Percentiles rank a stretch among this genome's conserved stretches.
Conservation (phyloP, 2,888 invertebrate species). For the Bombylius discolor region DNA sequence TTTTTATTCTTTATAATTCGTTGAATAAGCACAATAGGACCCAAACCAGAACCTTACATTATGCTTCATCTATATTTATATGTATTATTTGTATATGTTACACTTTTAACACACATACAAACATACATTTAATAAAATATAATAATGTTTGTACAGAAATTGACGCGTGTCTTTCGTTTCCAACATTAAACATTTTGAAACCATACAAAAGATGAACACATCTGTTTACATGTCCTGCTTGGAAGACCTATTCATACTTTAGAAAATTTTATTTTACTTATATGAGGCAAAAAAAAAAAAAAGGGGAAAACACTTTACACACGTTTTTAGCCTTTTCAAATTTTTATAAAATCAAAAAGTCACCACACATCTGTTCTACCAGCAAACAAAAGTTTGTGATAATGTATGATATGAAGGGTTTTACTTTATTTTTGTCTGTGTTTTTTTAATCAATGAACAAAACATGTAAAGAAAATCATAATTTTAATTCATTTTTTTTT, state of each 20-base stretch:
- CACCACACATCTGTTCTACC: conserved; percentile 5
- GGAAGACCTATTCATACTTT: background rate
- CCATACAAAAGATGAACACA: background rate
- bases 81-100: too few relatives aligned
- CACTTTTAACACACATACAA: too few relatives aligned
- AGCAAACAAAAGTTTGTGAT: too few relatives aligned
- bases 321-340: conserved; percentile 6
- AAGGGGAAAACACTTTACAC: conserved; percentile 1
- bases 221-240: background rate
- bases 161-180: background rate
- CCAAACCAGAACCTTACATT: background rate
- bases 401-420: too few relatives aligned
- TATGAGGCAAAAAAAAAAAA: background rate
- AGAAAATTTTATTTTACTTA: too few relatives aligned
- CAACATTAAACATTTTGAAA: background rate
- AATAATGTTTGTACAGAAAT: background rate
- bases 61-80: background rate
- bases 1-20: background rate
- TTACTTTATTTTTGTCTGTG: too few relatives aligned
- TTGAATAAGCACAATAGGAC: background rate
- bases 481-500: too few relatives aligned
- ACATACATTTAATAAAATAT: background rate
- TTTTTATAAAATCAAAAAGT: conserved; percentile 9
- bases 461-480: too few relatives aligned
- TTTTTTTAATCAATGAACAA: too few relatives aligned